Base-by-base conservation (phyloP, 1,140 invertebrate species). In the Drosophila prosaltans region DNA sequence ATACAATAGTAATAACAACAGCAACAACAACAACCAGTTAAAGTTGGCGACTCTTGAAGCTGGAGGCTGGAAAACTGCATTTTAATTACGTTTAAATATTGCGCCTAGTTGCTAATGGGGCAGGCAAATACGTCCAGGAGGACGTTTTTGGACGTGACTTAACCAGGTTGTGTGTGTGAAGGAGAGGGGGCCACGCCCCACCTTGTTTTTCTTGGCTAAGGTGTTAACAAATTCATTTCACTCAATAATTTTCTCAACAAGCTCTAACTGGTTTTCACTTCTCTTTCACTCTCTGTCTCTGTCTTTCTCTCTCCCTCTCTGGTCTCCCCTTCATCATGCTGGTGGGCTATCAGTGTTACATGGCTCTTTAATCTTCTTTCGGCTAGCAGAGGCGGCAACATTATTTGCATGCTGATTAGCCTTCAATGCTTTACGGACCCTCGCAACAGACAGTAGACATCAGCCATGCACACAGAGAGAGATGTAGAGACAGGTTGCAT, bases 221-320 rank as follows among this genome's bases (percentile, higher is more conserved):
- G 85, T 90, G 85, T 90, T 90, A 90, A 90, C 85, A 85, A 90
- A 90, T 85, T 81, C 85, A 90, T 90, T 90, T 90, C 79, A 90
- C 86, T 90, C 72, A 75, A 81, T 81, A 70, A 88, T 78, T 74
- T 80, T 69, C 63, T 66, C 51, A 71, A 72, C 64, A 69, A 86
- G 32, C 68, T 82, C 74, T 89, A 89, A 89, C 85, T 89, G 84
- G 84, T 89, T 89, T 89, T 68, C 51, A 36, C 45, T 68, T 70
- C 45, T 7, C 7, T 11, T 28, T 39, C 41, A 16, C 48, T 28
- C 48, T 8, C 45, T 60, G 48, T 57, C 39, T 54, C 74, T 54
- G 62, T 54, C 59, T 54, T n/a, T n/a, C 59, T 54, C 39, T 36
- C 45, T n/a, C 3, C 28, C 39, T 32, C 21, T 62, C 26, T 58